These are phyloP conservation scores for Temnothorax curvispinosus DNA, from an alignment of 1,140 invertebrate genomes.

Conservation along the genomic window DNA sequence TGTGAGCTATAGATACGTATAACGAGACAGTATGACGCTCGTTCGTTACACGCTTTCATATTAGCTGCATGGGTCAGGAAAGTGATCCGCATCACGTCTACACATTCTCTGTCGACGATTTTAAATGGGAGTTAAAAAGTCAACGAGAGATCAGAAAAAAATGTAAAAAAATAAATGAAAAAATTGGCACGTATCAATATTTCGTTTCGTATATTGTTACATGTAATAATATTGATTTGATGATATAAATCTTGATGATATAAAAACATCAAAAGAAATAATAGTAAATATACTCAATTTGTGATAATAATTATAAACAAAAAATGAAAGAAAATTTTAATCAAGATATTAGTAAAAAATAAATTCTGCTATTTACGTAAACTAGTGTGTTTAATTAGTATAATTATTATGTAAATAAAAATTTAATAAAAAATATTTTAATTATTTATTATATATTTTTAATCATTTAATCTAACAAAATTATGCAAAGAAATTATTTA, in stretches of 20 bases:
- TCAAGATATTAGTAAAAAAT: too few species aligned
- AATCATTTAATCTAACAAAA: too few species aligned
- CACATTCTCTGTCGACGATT: background rate
- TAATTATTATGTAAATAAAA: too few species aligned
- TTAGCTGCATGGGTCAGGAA: slow-evolving; percentile 69
- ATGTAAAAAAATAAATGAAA: background rate
- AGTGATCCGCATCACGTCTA: slow-evolving; percentile 19
- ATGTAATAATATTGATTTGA: background rate
- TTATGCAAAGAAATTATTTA: too few species aligned
- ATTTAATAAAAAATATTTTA: too few species aligned
- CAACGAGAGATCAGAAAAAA: slow-evolving; percentile 28
- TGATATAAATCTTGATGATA: background rate
- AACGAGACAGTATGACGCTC: slow-evolving; percentile 74
- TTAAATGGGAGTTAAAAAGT: slow-evolving; percentile 21
- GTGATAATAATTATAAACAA: too few species aligned
- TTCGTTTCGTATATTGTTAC: background rate
- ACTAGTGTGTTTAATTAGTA: too few species aligned
- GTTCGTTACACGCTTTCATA: slow-evolving; percentile 81
- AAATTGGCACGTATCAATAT: background rate
- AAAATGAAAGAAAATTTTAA: too few species aligned
- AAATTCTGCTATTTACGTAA: too few species aligned
- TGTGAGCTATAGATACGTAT: slow-evolving; percentile 76
- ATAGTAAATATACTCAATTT: background rate
- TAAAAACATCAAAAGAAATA: background rate
- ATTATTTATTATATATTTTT: too few species aligned